Evolutionary conservation across 2,888 invertebrate genomes (phyloP), one percentile per base, ranked within the genome.

Genomic region (Oligia fasciuncula): DNA sequence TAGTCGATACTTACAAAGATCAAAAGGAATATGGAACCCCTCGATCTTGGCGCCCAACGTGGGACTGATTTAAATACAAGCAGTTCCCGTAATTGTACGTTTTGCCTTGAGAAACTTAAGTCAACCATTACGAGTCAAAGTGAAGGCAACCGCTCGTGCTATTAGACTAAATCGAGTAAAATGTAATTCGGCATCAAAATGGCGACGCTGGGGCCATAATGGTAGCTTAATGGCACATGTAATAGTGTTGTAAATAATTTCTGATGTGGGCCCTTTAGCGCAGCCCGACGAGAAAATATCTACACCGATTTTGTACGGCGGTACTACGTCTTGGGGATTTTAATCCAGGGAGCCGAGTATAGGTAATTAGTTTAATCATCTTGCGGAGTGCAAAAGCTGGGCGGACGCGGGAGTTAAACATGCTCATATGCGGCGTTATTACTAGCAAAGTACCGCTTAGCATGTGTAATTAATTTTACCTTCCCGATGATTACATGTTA

Each of bases 171-270:
- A 93, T 93, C 91, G 93, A 91, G 91, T 91, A 91, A 91, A 91
- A 91, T 91, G 93, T 92, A 93, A 94, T 93, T 92, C 91, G 85
- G 87, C 92, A 91, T 90, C 92, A 93, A 93, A 92, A 94, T 93
- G 93, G 92, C 92, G 90, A 85, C 89, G 87, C 85, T 66, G 66
- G 43, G 84, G 88, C 87, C 83, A 86, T 91, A 93, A 93, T 94
- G 92, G 91, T 89, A 85, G 89, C 84, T 89, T 94, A 94, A 95
- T 94, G 93, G 93, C 87, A 90, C 91, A 91, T 94, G 92, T 94
- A 93, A 94, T 93, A 93, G 92, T 92, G 90, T 87, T 91, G 91
- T 93, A 91, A 93, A 93, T 93, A 92, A 93, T 93, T 91, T 91
- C 87, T 86, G 80, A 81, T 82, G 79, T 80, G 75, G 73, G 65